Evolutionary conservation across 2,797 vertebrate genomes (phyloP).

Genomic region (Lagodon rhomboides): DNA sequence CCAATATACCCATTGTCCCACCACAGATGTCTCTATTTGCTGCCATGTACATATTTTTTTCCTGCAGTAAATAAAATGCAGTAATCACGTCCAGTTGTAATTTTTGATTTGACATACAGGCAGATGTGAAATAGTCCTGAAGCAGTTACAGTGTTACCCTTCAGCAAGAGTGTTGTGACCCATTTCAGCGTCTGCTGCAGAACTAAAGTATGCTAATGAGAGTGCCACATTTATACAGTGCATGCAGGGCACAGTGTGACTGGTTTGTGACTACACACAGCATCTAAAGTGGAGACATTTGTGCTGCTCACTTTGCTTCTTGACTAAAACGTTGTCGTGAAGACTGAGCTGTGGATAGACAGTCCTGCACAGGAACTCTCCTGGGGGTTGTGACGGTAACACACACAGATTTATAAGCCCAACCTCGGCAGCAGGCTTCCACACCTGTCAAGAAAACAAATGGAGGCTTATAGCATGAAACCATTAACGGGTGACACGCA

Average conservation of each 20-base stretch:
- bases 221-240: conserved; percentile 18
- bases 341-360: conserved; percentile 46
- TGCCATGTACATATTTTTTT: conserved; percentile 38
- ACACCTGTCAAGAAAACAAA: conserved; percentile 59
- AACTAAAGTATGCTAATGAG: conserved; percentile 8
- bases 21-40: conserved; percentile 23
- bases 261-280: conserved; percentile 18
- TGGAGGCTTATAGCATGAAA: conserved; percentile 50
- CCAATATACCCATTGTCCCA: conserved; percentile 53
- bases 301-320: conserved; percentile 13
- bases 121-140: conserved; percentile 43
- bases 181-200: conserved; percentile 63
- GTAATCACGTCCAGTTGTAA: conserved; percentile 20
- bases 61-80: neutral
- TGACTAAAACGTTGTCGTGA: conserved; percentile 26
- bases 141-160: conserved; percentile 39
- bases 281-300: conserved; percentile 20
- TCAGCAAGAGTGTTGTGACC: conserved; percentile 59
- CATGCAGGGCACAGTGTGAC: conserved; percentile 14
- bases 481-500: conserved; percentile 45
- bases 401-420: conserved; percentile 27
- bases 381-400: conserved; percentile 5
- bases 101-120: conserved; percentile 17
- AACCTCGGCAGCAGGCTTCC: conserved; percentile 31
- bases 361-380: conserved; percentile 20